These are phyloP conservation scores for Gymnodraco acuticeps DNA, from an alignment of 2,797 vertebrate genomes.

Conservation along the genomic window DNA sequence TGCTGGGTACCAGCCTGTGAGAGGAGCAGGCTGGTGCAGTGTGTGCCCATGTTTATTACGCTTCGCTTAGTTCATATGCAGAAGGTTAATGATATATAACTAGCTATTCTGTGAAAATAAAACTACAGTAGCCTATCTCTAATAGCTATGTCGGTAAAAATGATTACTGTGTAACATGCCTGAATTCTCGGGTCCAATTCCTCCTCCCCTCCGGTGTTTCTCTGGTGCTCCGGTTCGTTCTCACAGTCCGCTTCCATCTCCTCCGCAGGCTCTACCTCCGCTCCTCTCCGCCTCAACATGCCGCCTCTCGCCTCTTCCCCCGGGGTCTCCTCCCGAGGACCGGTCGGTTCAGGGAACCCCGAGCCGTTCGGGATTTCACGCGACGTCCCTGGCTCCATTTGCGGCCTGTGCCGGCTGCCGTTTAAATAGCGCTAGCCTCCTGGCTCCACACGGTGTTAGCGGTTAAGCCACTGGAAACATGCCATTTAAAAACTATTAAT, in stretches of 20 bases:
- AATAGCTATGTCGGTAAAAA: neutral
- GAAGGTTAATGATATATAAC: neutral
- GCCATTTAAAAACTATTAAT: too few relatives aligned
- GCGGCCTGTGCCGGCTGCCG: conserved; percentile 58
- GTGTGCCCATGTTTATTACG: too few relatives aligned
- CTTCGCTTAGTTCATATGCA: neutral
- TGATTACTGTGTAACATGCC: conserved; percentile 58
- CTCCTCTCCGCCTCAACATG: conserved; percentile 59
- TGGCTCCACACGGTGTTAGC: neutral
- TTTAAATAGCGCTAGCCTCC: neutral
- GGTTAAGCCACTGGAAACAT: rapidly evolving
- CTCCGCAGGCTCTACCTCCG: conserved; percentile 34
- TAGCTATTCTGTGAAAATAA: neutral
- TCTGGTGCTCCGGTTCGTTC: conserved; percentile 27
- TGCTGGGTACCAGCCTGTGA: conserved; percentile 5
- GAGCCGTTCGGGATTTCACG: conserved; percentile 66
- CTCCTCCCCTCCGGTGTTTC: conserved; percentile 66
- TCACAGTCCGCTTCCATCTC: conserved; percentile 35
- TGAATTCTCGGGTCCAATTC: conserved; percentile 91
- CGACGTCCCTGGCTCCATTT: conserved; percentile 80
- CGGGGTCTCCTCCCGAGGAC: conserved; percentile 78
- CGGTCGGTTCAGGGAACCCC: conserved; percentile 51
- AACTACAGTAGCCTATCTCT: neutral
- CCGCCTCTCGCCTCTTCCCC: conserved; percentile 66
- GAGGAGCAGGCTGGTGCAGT: neutral